These are phyloP conservation scores for Agrochola macilenta DNA, from an alignment of 2,888 invertebrate species.

Conservation along the genomic window DNA sequence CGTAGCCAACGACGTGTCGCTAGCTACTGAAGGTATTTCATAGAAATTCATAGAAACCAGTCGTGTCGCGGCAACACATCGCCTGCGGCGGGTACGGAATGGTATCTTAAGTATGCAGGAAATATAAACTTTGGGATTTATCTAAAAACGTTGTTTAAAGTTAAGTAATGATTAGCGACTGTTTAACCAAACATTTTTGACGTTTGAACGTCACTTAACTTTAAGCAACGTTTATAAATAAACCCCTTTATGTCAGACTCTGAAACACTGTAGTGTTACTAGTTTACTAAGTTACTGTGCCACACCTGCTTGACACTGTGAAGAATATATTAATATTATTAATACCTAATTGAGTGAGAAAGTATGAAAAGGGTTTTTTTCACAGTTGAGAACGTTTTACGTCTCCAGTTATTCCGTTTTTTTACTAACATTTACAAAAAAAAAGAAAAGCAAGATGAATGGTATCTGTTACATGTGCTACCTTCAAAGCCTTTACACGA, in stretches of 20 bases:
- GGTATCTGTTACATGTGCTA: background rate
- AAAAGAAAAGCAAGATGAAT: background rate
- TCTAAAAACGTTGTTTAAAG: too few relatives aligned
- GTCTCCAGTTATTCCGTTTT: background rate
- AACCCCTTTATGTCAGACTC: background rate
- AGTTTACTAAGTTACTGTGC: background rate
- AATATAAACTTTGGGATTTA: background rate
- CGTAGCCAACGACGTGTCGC: too few relatives aligned
- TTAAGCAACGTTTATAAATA: background rate
- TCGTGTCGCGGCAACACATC: too few relatives aligned
- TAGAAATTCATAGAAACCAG: too few relatives aligned
- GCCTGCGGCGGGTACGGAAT: too few relatives aligned
- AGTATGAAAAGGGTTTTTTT: background rate
- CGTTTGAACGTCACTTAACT: too few relatives aligned
- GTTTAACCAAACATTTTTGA: too few relatives aligned
- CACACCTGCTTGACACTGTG: background rate
- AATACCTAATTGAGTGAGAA: background rate
- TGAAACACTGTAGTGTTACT: conserved; percentile 1
- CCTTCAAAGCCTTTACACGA: conserved; percentile 1
- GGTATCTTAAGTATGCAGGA: conserved; percentile 8
- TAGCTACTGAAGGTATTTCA: too few relatives aligned
- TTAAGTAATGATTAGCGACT: too few relatives aligned
- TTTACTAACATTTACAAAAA: too few relatives aligned
- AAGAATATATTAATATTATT: conserved; percentile 5
- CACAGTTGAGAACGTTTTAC: too few relatives aligned